Base-by-base conservation (phyloP, 2,797 vertebrate genomes). In the Oophaga sylvatica region DNA sequence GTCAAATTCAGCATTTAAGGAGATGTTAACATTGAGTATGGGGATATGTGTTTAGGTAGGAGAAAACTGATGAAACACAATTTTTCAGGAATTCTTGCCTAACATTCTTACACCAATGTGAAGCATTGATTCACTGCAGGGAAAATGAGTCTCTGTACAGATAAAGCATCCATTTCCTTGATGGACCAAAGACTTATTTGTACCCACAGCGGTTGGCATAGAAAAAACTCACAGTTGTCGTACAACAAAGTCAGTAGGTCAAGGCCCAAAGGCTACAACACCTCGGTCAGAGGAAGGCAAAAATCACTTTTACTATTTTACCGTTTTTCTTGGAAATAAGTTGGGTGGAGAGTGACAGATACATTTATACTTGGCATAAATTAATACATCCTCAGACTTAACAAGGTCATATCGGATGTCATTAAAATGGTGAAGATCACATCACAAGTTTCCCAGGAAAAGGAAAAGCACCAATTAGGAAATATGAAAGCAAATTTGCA, bases 71-170 rank as follows among this genome's bases (percentile, higher is more conserved):
- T 10, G n/a, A 75, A 75, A 71, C 31, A 71, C 22, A 53, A 68
- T 71, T 71, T 71, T 31, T 71, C 19, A 16, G 17, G 68, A 71
- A 53, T n/a, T 41, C 71, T 45, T 73, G 71, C 71, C 71, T 45
- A 45, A 48, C 71, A 73, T 73, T 73, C 31, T 75, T 75, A 53
- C 41, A 48, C 20, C 45, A 75, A 75, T 75, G n/a, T 48, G 20
- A 20, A 75, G 41, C 22, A n/a, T 75, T 53, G 68, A 48, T 75
- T 75, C 41, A 19, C 71, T 53, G 71, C 9, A 75, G 41, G 41
- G 71, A n/a, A 75, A 45, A 19, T n/a, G 12, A 75, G 20, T 75
- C 20, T 53, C 20, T 75, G 71, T 13, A 75, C 41, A n/a, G 20
- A 75, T 75, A 10, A 75, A 75, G 53, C 45, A 75, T 75, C 48